Evolutionary conservation across 2,113 vertebrate genomes (phyloP).

Genomic region (Gavia stellata): DNA sequence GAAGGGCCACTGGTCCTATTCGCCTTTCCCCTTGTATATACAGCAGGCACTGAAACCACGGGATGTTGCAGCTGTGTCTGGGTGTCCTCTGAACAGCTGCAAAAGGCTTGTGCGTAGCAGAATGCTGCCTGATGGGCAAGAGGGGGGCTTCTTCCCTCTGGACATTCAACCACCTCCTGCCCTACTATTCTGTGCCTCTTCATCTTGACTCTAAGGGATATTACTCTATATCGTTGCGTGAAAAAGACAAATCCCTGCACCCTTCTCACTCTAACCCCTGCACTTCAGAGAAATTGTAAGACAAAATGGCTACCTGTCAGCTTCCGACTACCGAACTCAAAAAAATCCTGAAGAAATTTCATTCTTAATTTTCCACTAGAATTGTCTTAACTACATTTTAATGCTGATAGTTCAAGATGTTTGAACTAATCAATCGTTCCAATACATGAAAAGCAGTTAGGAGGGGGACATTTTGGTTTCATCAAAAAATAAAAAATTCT

Average conservation of each 20-base stretch:
- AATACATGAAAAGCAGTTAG: not conserved
- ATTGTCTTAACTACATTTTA: not conserved
- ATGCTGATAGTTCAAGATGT: not conserved
- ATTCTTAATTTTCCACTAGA: not conserved
- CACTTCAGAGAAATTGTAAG: not conserved
- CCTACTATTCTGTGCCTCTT: not conserved
- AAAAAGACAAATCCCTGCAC: not conserved
- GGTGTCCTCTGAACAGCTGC: not conserved
- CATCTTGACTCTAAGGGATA: not conserved
- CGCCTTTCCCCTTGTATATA: not conserved
- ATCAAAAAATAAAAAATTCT: not conserved
- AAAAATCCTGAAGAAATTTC: not conserved
- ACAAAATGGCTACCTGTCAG: not conserved
- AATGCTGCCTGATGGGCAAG: not conserved
- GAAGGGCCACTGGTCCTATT: not conserved
- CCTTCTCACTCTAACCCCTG: not conserved
- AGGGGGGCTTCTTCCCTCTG: not conserved
- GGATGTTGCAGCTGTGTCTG: not conserved
- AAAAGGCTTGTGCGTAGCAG: not conserved
- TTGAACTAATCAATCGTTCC: not conserved
- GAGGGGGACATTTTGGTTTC: not conserved
- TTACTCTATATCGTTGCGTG: not conserved
- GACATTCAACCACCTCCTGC: not conserved
- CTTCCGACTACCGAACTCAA: not conserved
- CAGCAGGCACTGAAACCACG: not conserved